Evolutionary conservation across 1,140 invertebrate species (phyloP), one percentile per base, ranked within the genome.

Genomic region (Ceratosolen fusciceps): DNA sequence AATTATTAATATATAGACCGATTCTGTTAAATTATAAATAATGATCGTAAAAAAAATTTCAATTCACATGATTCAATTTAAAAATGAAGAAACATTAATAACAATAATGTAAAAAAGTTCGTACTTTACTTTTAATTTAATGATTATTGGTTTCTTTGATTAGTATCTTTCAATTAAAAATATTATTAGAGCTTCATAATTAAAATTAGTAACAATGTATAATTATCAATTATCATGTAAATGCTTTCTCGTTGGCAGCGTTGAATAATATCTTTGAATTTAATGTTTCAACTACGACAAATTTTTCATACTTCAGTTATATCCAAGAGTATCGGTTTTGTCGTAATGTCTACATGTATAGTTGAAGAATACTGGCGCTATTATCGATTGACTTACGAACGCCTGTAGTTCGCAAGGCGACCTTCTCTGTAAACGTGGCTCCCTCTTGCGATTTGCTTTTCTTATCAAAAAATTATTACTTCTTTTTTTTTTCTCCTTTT

Each of bases 381-480:
- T 83, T 84, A 84, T 84, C 83, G 83, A 83, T 84, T 84, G 83
- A 84, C 83, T 84, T 84, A 83, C 52, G 81, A 83, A 81, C 83
- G 71, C 80, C 79, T 79, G 81, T 82, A 84, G 83, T 84, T 83
- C 81, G 83, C 83, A 74, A 81, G 54, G 68, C 81, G 82, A 82
- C 84, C 81, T 84, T 82, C 77, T 72, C n/a, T 79, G 79, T 82
- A 81, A 74, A 79, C 80, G 65, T 84, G 81, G 82, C 79, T 78
- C 81, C 81, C 81, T 83, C 80, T 77, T n/a, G 77, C 56, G 68
- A 78, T 72, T 73, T 72, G 26, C 43, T 78, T 62, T 82, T 81
- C 52, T 82, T 81, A 76, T 79, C 29, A 24, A 8, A 71, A 34
- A 16, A 68, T n/a, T n/a, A n/a, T n/a, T n/a, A n/a, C n/a, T n/a